These are phyloP conservation scores for Ichneumoninae sp. DNA, from an alignment of 2,888 invertebrate species.

Conservation along the genomic window DNA sequence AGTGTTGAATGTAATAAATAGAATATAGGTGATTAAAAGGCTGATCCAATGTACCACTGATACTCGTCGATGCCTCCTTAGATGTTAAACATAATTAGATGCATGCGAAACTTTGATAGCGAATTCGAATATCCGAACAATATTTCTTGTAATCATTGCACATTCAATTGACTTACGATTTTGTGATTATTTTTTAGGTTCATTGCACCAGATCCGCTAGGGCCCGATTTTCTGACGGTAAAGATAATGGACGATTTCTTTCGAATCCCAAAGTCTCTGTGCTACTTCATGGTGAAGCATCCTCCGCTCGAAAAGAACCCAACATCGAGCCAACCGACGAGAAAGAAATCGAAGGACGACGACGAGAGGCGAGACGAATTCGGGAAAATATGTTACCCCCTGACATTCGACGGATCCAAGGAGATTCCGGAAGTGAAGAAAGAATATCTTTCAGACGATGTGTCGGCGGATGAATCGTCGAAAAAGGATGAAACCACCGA, in stretches of 20 bases:
- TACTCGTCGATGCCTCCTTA: conserved; percentile 16
- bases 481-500: background rate
- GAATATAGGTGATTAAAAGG: background rate
- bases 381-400: conserved; percentile 1
- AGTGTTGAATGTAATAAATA: conserved; percentile 45
- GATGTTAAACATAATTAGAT: conserved; percentile 14
- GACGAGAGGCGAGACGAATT: background rate
- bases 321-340: background rate
- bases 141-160: background rate
- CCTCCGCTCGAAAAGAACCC: conserved; percentile 13
- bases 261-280: conserved; percentile 63
- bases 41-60: conserved; percentile 17
- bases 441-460: background rate
- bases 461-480: background rate
- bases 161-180: conserved; percentile 18
- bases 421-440: conserved; percentile 4
- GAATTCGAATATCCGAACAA: background rate
- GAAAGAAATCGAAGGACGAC: background rate
- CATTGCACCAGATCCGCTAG: conserved; percentile 59
- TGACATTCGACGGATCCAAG: background rate
- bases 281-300: conserved; percentile 59
- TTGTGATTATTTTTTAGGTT: conserved; percentile 65
- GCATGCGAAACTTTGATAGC: conserved; percentile 28
- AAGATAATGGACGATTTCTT: conserved; percentile 63
- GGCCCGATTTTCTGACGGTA: conserved; percentile 63